Evolutionary conservation across 1,140 invertebrate species (phyloP).

Genomic region (Parasteatoda tepidariorum): DNA sequence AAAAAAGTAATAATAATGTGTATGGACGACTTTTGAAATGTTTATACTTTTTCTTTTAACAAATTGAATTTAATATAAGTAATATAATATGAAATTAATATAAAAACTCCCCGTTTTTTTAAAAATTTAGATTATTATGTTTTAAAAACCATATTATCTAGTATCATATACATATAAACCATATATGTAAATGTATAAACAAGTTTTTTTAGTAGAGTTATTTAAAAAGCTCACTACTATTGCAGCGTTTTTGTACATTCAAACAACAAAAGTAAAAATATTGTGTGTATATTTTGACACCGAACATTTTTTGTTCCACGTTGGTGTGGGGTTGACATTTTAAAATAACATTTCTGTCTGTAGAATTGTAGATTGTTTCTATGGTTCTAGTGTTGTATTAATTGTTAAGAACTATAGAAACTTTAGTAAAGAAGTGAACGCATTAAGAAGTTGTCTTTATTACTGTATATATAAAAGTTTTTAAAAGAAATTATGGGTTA

Average conservation of each 20-base stretch:
- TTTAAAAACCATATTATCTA: too few species aligned
- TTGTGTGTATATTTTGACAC: slow-evolving; percentile 23
- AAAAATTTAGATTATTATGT: too few species aligned
- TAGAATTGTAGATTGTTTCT: slow-evolving; percentile 58
- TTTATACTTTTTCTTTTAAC: too few species aligned
- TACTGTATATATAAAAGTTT: neutral
- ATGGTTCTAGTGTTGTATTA: slow-evolving; percentile 55
- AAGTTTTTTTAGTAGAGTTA: slow-evolving; percentile 43
- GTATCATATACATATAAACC: too few species aligned
- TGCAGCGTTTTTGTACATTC: slow-evolving; percentile 6
- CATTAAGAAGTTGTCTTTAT: neutral
- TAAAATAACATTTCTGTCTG: slow-evolving; percentile 34
- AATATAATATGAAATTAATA: too few species aligned
- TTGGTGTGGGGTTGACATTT: slow-evolving; percentile 39
- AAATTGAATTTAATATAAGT: too few species aligned
- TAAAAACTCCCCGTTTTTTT: too few species aligned
- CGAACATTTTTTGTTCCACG: neutral
- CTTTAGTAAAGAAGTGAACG: slow-evolving; percentile 15
- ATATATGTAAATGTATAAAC: slow-evolving; percentile 52
- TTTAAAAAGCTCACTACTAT: neutral
- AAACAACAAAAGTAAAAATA: neutral
- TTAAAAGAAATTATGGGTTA: neutral
- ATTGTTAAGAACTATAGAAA: slow-evolving; percentile 56
- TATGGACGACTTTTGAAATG: too few species aligned
- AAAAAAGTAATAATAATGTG: too few species aligned